A percentile compares a stretch with the other conserved stretches of the same genome.
Evolutionary conservation across 2,888 invertebrate species (phyloP).

Genomic region (Pomacea canaliculata): DNA sequence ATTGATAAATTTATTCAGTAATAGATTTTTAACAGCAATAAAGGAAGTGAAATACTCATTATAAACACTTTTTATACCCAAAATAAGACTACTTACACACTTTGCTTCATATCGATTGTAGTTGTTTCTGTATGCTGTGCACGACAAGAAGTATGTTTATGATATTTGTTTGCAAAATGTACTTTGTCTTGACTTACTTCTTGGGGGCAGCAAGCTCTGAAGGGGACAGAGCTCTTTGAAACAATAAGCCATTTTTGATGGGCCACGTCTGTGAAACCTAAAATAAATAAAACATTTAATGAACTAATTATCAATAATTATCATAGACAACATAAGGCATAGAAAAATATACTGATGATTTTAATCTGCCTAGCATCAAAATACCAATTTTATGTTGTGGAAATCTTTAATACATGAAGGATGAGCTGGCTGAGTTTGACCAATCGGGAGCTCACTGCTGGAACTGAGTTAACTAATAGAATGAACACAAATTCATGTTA

Average conservation of each 20-base stretch:
- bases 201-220: constrained; percentile 49
- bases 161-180: background rate
- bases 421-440: too few relatives aligned
- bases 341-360: background rate
- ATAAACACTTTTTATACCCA: too few relatives aligned
- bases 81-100: too few relatives aligned
- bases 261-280: constrained; percentile 87
- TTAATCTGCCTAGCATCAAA: background rate
- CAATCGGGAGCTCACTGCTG: too few relatives aligned
- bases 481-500: too few relatives aligned
- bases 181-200: constrained; percentile 40
- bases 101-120: too few relatives aligned
- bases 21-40: too few relatives aligned
- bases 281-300: constrained; percentile 64
- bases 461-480: too few relatives aligned
- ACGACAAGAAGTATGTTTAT: background rate
- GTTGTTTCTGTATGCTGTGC: background rate
- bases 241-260: constrained; percentile 85
- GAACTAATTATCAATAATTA: background rate
- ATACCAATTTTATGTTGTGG: too few relatives aligned
- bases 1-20: background rate
- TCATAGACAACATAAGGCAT: background rate
- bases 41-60: too few relatives aligned
- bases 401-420: too few relatives aligned
- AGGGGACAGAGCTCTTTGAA: constrained; percentile 75